A percentile compares a stretch with the other conserved stretches of the same genome.
Evolutionary conservation across 2,113 vertebrate species (phyloP).

Genomic region (Stomatorhinus ivindoensis): DNA sequence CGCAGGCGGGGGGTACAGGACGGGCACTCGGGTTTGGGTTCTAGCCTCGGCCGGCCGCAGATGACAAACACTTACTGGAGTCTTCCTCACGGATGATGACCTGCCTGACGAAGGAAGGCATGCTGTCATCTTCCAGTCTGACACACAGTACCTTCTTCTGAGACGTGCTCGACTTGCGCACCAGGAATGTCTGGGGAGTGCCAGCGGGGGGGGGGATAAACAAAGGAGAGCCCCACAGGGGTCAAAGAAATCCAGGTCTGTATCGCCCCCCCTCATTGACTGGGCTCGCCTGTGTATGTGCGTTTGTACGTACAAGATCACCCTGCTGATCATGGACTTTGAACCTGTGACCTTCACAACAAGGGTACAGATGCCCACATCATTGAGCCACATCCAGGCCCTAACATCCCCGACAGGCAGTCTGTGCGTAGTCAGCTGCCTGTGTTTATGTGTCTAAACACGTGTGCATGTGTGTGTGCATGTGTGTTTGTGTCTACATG

Average conservation of each 20-base stretch:
- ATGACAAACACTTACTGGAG: conserved; percentile 48
- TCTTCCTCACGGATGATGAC: conserved; percentile 65
- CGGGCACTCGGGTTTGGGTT: not conserved
- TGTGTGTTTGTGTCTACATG: not conserved
- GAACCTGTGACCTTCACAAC: not conserved
- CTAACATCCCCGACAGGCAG: not conserved
- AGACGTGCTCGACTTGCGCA: conserved; percentile 73
- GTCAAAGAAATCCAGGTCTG: not conserved
- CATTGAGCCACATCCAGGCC: not conserved
- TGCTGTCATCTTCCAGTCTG: conserved; percentile 66
- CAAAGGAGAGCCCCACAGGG: not conserved
- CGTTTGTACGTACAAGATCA: not conserved
- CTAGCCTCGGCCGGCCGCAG: no score
- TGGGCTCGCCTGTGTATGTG: not conserved
- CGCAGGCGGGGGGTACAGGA: not conserved
- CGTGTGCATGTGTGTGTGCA: not conserved
- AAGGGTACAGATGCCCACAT: not conserved
- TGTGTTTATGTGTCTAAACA: not conserved
- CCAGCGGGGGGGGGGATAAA: not conserved
- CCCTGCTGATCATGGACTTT: not conserved
- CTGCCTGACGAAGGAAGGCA: conserved; percentile 77
- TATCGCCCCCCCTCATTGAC: not conserved
- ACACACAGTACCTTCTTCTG: conserved; percentile 74
- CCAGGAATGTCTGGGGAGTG: conserved; percentile 69
- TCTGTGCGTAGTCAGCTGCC: not conserved